These are phyloP conservation scores for Serinus canaria DNA, from an alignment of 2,113 vertebrate species.

Conservation along the genomic window DNA sequence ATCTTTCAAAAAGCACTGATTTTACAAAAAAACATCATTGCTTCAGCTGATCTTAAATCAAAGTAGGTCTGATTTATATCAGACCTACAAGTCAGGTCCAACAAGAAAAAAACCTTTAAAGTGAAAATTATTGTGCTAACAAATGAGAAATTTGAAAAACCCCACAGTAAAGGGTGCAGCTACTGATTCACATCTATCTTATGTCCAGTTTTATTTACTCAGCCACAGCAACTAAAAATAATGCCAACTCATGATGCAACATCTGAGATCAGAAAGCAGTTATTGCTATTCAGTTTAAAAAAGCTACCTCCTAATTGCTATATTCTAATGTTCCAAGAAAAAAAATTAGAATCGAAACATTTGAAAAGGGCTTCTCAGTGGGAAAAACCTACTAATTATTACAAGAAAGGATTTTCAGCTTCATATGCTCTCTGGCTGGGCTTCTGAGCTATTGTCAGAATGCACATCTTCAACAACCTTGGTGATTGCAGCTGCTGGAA, in stretches of 20 bases:
- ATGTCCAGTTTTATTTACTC: neutral
- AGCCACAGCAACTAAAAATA: neutral
- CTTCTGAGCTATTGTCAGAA: neutral
- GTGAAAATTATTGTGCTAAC: neutral
- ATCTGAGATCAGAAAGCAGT: neutral
- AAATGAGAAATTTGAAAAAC: neutral
- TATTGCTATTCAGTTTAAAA: neutral
- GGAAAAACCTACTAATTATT: neutral
- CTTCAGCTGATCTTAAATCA: slow-evolving; percentile 16
- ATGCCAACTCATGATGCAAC: neutral
- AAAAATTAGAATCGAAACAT: neutral
- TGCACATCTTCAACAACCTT: neutral
- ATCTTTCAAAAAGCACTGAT: neutral
- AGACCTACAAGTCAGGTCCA: neutral
- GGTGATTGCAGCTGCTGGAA: neutral
- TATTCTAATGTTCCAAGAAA: neutral
- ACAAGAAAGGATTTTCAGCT: neutral
- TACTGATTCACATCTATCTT: neutral
- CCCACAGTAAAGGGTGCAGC: neutral
- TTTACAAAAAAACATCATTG: neutral
- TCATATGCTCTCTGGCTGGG: neutral
- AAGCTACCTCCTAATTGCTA: neutral
- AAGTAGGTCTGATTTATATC: neutral
- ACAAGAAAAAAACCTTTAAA: neutral
- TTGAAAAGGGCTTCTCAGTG: neutral